Conservation (phyloP, 2,113 vertebrate genomes). For the Seriola dumerili region DNA sequence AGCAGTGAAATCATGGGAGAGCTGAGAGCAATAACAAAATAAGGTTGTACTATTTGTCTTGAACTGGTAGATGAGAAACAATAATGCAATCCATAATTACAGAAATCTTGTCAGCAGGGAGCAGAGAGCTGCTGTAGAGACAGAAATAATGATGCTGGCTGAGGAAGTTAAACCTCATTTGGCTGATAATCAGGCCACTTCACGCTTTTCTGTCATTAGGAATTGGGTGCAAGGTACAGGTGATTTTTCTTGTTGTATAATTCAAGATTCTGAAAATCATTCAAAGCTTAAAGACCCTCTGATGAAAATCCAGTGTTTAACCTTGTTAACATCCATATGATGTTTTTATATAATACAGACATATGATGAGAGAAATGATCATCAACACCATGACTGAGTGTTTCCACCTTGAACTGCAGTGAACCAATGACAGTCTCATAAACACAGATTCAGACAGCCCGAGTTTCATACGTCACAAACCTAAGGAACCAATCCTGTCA, state of each 20-base stretch:
- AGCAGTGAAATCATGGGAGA: background rate
- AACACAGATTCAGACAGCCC: too few relatives aligned
- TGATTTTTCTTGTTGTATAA: background rate
- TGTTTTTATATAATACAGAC: too few relatives aligned
- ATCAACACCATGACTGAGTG: too few relatives aligned
- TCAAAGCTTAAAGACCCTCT: too few relatives aligned
- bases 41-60: background rate
- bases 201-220: background rate
- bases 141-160: constrained; percentile 1
- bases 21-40: background rate
- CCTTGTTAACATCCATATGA: too few relatives aligned
- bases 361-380: too few relatives aligned
- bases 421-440: too few relatives aligned
- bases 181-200: background rate
- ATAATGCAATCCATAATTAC: constrained; percentile 4
- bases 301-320: too few relatives aligned
- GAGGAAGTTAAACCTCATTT: background rate
- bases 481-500: too few relatives aligned
- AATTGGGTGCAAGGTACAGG: background rate
- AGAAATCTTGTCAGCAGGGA: constrained; percentile 3
- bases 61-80: constrained; percentile 19
- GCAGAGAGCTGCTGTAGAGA: constrained; percentile 12
- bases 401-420: too few relatives aligned
- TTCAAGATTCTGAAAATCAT: background rate
- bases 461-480: too few relatives aligned